Evolutionary conservation across 2,113 vertebrate genomes (phyloP).

Genomic region (Poecilia latipinna): DNA sequence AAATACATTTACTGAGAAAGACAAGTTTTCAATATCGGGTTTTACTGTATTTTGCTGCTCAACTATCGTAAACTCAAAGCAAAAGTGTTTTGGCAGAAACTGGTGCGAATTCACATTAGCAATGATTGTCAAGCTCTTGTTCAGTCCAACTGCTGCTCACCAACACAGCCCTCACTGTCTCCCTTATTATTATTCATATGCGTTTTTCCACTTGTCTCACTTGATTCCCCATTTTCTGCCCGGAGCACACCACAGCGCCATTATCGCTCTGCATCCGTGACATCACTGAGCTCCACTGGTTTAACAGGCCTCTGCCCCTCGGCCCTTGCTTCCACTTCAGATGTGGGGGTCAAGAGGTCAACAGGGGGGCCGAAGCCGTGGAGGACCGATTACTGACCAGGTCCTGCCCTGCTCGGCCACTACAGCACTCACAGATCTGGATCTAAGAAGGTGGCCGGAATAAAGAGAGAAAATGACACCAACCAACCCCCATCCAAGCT

Average conservation of each 20-base stretch:
- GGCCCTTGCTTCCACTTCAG: conserved; percentile 57
- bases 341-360: conserved; percentile 68
- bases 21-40: not conserved
- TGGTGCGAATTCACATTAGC: conserved; percentile 50
- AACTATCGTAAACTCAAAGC: conserved; percentile 35
- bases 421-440: conserved; percentile 45
- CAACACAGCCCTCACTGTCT: conserved; percentile 4
- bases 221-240: conserved; percentile 31
- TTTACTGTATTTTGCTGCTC: conserved; percentile 15
- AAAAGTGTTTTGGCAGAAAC: conserved; percentile 48
- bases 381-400: conserved; percentile 76
- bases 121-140: conserved; percentile 23
- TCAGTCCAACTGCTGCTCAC: conserved; percentile 12
- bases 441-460: conserved; percentile 44
- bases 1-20: not conserved
- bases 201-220: conserved; percentile 32
- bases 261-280: conserved; percentile 44
- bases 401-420: conserved; percentile 53
- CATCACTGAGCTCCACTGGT: conserved; percentile 54
- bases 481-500: conserved; percentile 54
- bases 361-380: conserved; percentile 55
- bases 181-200: conserved; percentile 7
- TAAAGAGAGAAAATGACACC: conserved; percentile 45
- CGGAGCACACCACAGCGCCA: conserved; percentile 19
- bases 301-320: conserved; percentile 55